phyloP scores from a whole-genome alignment of 2,113 vertebrate genomes.

The Montifringilla adamsi region DNA sequence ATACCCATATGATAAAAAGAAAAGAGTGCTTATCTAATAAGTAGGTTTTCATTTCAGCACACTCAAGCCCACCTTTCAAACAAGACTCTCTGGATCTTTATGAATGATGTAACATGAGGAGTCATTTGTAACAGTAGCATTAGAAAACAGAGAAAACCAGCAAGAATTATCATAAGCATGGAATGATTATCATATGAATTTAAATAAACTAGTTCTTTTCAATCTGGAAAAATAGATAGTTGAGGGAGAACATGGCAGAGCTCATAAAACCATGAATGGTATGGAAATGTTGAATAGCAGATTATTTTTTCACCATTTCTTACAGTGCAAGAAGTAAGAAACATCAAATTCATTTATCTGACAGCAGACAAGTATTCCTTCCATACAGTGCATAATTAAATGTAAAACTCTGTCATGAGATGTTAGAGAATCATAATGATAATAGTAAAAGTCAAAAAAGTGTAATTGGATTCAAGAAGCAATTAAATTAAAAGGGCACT shows the following conservation, averaged over 20 bases:
- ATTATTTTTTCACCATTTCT: background rate
- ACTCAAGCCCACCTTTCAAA: background rate
- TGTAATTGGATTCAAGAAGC: background rate
- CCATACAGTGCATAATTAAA: slow-evolving; percentile 16
- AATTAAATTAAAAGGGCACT: slow-evolving; percentile 11
- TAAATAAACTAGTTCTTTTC: background rate
- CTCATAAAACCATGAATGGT: background rate
- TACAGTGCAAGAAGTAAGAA: background rate
- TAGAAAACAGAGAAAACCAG: background rate
- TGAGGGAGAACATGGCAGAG: background rate
- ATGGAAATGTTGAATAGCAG: background rate
- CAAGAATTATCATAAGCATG: background rate
- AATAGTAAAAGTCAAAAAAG: background rate
- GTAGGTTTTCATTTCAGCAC: background rate
- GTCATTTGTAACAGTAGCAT: background rate
- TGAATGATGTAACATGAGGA: background rate
- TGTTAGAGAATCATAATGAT: background rate
- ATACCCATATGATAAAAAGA: background rate
- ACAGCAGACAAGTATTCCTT: slow-evolving; percentile 6
- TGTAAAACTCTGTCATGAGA: slow-evolving; percentile 21
- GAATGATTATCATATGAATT: background rate
- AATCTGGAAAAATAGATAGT: background rate
- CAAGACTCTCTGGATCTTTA: background rate
- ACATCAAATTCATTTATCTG: background rate
- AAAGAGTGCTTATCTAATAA: background rate